Conservation (phyloP, 2,888 invertebrate genomes). For the Watsonalla cultraria region DNA sequence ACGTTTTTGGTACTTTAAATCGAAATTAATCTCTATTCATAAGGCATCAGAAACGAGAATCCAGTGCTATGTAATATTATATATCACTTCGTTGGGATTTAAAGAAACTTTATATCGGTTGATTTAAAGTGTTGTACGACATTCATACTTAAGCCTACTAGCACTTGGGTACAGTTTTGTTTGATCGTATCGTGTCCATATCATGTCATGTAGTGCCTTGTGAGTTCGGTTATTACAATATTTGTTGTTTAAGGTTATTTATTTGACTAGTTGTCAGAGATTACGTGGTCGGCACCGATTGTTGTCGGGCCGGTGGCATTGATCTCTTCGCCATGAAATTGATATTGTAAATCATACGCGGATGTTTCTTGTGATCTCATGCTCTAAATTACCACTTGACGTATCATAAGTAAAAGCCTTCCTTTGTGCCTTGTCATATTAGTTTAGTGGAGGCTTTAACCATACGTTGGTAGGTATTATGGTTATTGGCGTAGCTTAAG, state of each 20-base stretch:
- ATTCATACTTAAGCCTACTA: constrained; percentile 40
- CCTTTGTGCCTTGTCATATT: constrained; percentile 10
- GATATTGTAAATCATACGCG: constrained; percentile 43
- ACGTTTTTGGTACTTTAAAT: constrained; percentile 37
- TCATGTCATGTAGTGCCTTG: constrained; percentile 30
- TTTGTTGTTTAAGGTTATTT: constrained; percentile 71
- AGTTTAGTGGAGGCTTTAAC: constrained; percentile 4
- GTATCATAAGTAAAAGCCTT: constrained; percentile 16
- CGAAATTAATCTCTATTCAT: constrained; percentile 40
- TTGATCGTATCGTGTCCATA: constrained; percentile 27
- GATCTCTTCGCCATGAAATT: constrained; percentile 41
- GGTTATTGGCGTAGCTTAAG: not conserved
- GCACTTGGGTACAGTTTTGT: constrained; percentile 43
- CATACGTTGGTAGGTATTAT: constrained; percentile 1
- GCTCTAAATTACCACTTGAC: constrained; percentile 17
- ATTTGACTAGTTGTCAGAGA: constrained; percentile 59
- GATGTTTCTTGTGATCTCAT: constrained; percentile 21
- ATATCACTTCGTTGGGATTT: constrained; percentile 56
- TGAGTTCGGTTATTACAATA: constrained; percentile 66
- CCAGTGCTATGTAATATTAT: constrained; percentile 29
- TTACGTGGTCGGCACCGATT: constrained; percentile 44
- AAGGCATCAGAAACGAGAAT: constrained; percentile 35
- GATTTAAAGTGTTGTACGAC: constrained; percentile 35
- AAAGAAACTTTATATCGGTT: constrained; percentile 48
- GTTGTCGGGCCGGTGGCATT: constrained; percentile 46